Percentiles rank a stretch among this genome's conserved stretches.
These are phyloP conservation scores for Microcebus tavaratra DNA, from an alignment of 2,113 vertebrate species.

Conservation along the genomic window DNA sequence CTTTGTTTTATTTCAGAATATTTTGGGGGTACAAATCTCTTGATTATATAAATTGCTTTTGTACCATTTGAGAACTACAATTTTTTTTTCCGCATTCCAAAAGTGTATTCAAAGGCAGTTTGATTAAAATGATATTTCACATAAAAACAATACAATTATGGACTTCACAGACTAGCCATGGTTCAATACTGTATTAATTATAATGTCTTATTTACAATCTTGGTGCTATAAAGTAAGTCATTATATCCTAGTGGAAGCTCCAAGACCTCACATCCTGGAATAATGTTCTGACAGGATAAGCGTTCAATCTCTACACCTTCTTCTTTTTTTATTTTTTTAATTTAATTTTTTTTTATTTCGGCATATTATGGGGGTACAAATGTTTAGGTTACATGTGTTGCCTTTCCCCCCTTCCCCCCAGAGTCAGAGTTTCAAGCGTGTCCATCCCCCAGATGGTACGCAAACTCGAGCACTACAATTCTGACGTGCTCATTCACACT, in stretches of 20 bases:
- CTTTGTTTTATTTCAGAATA: no score
- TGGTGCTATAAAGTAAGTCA: background rate
- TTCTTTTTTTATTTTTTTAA: background rate
- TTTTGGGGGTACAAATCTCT: no score
- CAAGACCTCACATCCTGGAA: background rate
- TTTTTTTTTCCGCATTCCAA: background rate
- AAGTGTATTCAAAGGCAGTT: background rate
- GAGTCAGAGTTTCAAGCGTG: no score
- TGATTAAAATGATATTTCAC: slow-evolving; percentile 16
- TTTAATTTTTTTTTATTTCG: no score
- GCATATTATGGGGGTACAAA: no score
- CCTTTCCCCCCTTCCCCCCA: no score
- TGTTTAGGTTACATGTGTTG: no score
- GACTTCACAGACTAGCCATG: background rate
- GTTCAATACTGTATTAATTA: background rate
- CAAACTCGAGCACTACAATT: background rate
- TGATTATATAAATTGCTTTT: no score
- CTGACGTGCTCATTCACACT: background rate
- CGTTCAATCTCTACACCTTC: background rate
- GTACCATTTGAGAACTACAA: background rate
- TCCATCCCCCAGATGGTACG: no score
- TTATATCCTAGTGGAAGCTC: background rate
- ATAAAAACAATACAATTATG: background rate
- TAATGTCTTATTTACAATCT: background rate
- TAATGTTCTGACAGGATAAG: background rate